Percentiles rank a stretch among this genome's conserved stretches.
Conservation (phyloP, 2,888 invertebrate species). For the Pecten maximus region DNA sequence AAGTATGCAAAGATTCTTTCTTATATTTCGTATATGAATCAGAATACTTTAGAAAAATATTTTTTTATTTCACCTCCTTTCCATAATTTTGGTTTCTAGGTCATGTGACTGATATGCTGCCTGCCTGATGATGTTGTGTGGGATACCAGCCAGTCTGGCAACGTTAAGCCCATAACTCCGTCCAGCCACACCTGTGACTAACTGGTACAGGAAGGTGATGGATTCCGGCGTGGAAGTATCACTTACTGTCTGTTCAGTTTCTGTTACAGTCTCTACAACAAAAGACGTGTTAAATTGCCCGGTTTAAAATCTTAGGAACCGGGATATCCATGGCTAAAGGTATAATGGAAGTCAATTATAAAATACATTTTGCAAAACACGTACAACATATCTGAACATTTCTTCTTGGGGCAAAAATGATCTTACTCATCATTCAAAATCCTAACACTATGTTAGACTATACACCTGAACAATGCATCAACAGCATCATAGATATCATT, state of each 20-base stretch:
- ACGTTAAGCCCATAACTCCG: slow-evolving; percentile 83
- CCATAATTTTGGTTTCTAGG: slow-evolving; percentile 63
- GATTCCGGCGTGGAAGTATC: slow-evolving; percentile 53
- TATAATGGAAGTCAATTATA: too few relatives aligned
- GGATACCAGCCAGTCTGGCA: slow-evolving; percentile 81
- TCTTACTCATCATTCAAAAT: too few relatives aligned
- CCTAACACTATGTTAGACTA: too few relatives aligned
- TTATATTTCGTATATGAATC: neutral
- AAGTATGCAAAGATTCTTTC: too few relatives aligned
- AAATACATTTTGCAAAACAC: too few relatives aligned
- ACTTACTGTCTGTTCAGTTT: neutral
- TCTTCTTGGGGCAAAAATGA: too few relatives aligned
- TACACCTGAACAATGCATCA: too few relatives aligned
- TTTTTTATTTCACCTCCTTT: slow-evolving; percentile 62
- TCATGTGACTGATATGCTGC: slow-evolving; percentile 70
- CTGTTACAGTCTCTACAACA: neutral
- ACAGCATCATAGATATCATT: too few relatives aligned
- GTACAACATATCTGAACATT: too few relatives aligned
- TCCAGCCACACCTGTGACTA: slow-evolving; percentile 79
- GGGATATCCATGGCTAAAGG: too few relatives aligned
- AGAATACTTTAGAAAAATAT: neutral
- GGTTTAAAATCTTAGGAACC: too few relatives aligned
- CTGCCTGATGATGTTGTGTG: slow-evolving; percentile 69
- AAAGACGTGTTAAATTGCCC: too few relatives aligned
- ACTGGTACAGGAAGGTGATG: slow-evolving; percentile 82